Evolutionary conservation across 2,797 vertebrate genomes (phyloP).

Genomic region (Valencia hispanica): DNA sequence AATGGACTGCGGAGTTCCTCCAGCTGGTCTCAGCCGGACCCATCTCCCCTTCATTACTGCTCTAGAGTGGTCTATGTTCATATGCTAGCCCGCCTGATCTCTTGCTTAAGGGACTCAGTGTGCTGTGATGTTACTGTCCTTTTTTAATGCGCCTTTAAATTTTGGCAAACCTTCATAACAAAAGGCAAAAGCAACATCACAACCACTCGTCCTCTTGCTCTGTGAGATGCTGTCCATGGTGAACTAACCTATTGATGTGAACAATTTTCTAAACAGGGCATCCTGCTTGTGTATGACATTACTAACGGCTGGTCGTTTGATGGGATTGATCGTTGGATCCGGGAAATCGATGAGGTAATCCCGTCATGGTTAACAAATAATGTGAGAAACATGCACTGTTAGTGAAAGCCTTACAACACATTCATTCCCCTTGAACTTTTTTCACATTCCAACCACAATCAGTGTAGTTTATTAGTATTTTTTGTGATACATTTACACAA

Average conservation of each 20-base stretch:
- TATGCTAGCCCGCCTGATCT: too few relatives aligned
- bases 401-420: neutral
- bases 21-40: too few relatives aligned
- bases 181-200: too few relatives aligned
- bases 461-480: neutral
- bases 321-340: slow-evolving; percentile 98
- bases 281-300: slow-evolving; percentile 97
- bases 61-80: too few relatives aligned
- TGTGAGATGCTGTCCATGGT: neutral
- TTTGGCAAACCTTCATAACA: too few relatives aligned
- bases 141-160: too few relatives aligned
- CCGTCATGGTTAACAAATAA: neutral
- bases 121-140: too few relatives aligned
- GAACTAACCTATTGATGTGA: neutral
- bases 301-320: slow-evolving; percentile 99
- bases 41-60: too few relatives aligned
- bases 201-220: neutral
- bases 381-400: neutral
- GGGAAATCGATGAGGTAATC: slow-evolving; percentile 96
- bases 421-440: neutral
- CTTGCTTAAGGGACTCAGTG: too few relatives aligned
- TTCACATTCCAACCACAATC: neutral
- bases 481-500: neutral
- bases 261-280: slow-evolving; percentile 83
- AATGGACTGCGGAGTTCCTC: too few relatives aligned